A percentile compares a stretch with the other conserved stretches of the same genome.
phyloP scores from a whole-genome alignment of 2,888 invertebrate genomes.

The Plusia festucae region DNA sequence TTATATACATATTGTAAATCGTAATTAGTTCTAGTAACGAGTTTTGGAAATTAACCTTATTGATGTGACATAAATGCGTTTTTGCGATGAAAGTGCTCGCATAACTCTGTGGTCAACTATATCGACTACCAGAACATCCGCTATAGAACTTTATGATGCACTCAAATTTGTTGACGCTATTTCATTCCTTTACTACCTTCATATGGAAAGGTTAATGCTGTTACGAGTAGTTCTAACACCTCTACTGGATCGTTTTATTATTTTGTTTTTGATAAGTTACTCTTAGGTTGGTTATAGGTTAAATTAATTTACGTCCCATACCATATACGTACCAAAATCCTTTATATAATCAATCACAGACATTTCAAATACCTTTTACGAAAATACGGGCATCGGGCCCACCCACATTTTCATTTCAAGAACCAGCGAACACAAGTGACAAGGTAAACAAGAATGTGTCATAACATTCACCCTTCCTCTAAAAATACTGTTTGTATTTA shows the following conservation, averaged over 20 bases:
- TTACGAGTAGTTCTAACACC: too few species aligned
- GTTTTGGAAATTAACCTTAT: neutral
- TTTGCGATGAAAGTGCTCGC: neutral
- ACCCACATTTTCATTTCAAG: neutral
- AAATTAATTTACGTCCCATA: too few species aligned
- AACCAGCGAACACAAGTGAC: neutral
- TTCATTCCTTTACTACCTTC: neutral
- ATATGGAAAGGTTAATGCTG: too few species aligned
- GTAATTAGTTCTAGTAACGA: too few species aligned
- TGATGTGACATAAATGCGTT: neutral
- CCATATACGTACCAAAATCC: too few species aligned
- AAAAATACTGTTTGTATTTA: slow-evolving; percentile 5
- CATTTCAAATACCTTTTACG: neutral
- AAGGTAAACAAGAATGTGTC: neutral
- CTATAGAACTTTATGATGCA: neutral
- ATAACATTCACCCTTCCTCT: slow-evolving; percentile 4
- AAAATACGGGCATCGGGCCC: neutral
- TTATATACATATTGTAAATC: too few species aligned
- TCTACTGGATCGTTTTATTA: too few species aligned
- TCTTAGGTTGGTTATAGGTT: too few species aligned
- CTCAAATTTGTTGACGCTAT: slow-evolving; percentile 4
- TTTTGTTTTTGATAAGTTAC: too few species aligned
- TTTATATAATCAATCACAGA: too few species aligned
- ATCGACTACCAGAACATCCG: neutral
- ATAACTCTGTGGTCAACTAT: neutral